phyloP scores from a whole-genome alignment of 2,113 vertebrate genomes.

The Anthoscopus minutus region DNA sequence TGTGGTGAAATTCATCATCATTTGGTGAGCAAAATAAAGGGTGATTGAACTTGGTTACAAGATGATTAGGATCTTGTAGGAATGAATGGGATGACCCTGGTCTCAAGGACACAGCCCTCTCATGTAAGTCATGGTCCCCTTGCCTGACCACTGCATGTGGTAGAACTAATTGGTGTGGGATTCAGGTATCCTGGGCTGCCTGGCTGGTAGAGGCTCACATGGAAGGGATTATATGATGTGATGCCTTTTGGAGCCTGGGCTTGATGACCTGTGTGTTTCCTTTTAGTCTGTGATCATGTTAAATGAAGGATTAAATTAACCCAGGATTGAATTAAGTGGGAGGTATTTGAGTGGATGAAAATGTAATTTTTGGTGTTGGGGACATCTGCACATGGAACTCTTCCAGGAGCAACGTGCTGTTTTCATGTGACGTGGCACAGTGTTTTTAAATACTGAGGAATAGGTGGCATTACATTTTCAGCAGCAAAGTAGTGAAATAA shows the following conservation, averaged over 20 bases:
- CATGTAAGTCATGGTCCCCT: neutral
- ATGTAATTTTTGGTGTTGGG: constrained; percentile 1
- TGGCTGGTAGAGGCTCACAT: neutral
- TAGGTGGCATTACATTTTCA: neutral
- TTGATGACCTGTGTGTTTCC: constrained; percentile 34
- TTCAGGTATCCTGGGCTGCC: neutral
- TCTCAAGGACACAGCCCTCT: neutral
- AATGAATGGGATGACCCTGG: neutral
- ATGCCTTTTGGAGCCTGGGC: neutral
- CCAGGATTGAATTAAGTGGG: constrained; percentile 36
- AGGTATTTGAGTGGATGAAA: constrained; percentile 15
- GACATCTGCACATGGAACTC: neutral
- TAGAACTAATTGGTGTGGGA: neutral
- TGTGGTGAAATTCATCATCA: neutral
- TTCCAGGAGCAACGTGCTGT: neutral
- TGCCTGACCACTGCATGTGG: neutral
- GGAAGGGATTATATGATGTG: constrained; percentile 35
- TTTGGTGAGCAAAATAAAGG: neutral
- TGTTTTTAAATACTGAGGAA: neutral
- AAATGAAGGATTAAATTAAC: constrained; percentile 55
- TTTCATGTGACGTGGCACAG: neutral
- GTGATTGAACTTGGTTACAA: neutral
- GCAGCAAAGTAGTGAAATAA: neutral
- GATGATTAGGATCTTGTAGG: neutral
- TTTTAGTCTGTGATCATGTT: constrained; percentile 44